A percentile compares a stretch with the other conserved stretches of the same genome.
Evolutionary conservation across 2,888 invertebrate genomes (phyloP).

Genomic region (Tineola bisselliella): DNA sequence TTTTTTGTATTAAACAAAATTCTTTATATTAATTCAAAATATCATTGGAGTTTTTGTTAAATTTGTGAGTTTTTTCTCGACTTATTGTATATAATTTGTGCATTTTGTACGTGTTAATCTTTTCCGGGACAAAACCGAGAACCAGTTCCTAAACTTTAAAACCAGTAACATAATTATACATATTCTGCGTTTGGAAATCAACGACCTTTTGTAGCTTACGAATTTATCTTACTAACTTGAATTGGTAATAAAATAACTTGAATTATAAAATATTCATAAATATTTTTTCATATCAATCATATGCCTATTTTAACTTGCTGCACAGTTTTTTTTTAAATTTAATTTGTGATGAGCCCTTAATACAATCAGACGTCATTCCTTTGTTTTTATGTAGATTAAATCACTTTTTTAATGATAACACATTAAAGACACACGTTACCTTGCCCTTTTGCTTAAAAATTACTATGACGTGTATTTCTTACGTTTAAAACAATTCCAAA

Average conservation of each 20-base stretch:
- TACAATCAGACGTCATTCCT: no score
- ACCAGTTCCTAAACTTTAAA: background rate
- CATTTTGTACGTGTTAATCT: background rate
- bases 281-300: no score
- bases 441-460: background rate
- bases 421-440: background rate
- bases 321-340: no score
- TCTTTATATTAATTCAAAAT: background rate
- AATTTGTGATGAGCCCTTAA: no score
- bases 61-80: background rate
- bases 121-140: slow-evolving; percentile 2
- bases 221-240: background rate
- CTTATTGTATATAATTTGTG: background rate
- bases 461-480: background rate
- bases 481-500: no score
- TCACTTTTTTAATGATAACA: background rate
- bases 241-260: background rate
- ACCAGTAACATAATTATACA: slow-evolving; percentile 10
- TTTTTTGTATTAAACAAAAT: background rate
- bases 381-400: no score
- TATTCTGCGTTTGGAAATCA: slow-evolving; percentile 2
- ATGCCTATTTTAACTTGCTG: no score
- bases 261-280: background rate
- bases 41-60: background rate
- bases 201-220: slow-evolving; percentile 4